Evolutionary conservation across 2,888 invertebrate species (phyloP), one percentile per base, ranked within the genome.

Genomic region (Torymus tubicola): DNA sequence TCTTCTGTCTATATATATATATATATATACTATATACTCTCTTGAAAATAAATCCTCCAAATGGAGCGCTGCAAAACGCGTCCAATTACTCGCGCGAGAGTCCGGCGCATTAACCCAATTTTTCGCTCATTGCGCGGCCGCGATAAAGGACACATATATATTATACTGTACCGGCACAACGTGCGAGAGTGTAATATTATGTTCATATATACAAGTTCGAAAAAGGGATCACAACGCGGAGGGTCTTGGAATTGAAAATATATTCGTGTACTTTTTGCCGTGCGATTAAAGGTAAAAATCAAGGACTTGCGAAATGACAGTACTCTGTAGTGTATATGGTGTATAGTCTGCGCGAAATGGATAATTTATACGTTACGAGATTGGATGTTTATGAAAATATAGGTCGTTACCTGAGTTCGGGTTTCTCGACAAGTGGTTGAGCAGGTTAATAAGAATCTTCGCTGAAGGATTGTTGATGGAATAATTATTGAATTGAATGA

Each of bases 361-460:
- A 42, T 42, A 42, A 42, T 42, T 42, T 42, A 42, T 42, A 42
- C 42, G 42, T 8, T 42, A 8, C 8, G 42, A 42, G 42, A 42
- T 42, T 11, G 63, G 80, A 21, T 58, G 65, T 64, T 77, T 73
- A 68, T 64, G 67, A 64, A 77, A 77, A 77, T 77, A 73, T 63
- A 61, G 69, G 76, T 68, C 65, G 55, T 50, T 42, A 42, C 8
- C 8, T 42, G 42, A 42, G 42, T 42, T 42, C 42, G 10, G 42
- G 42, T 42, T 42, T 8, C 8, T 42, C 10, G 10, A 42, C 42
- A 42, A 42, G 42, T 42, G 70, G 80, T 70, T 76, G 50, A 71
- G 42, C 21, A 21, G 8, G 42, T 76, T 76, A 70, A 76, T 71
- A 76, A 76, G 71, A 80, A 80, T 80, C 71, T 74, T 71, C 55